These are phyloP conservation scores for Cossypha heuglini DNA, from an alignment of 2,797 vertebrate genomes.

Conservation along the genomic window DNA sequence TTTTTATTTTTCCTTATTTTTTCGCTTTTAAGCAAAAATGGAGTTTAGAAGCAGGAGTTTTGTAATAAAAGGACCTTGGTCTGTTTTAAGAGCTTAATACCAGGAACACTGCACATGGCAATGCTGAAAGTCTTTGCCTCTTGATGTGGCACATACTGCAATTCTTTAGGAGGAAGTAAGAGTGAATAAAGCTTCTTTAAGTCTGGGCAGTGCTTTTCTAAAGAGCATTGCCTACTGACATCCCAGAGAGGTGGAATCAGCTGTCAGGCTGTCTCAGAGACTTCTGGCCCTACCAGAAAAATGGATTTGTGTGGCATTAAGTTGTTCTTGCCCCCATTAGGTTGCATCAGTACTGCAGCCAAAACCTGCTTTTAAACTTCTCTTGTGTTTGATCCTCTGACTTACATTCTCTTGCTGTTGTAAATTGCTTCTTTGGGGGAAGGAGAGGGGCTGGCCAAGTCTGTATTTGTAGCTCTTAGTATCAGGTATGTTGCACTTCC, in stretches of 20 bases:
- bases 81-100: not conserved
- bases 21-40: not conserved
- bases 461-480: not conserved
- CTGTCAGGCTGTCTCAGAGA: slow-evolving; percentile 5
- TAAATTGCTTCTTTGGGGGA: slow-evolving; percentile 29
- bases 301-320: slow-evolving; percentile 44
- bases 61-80: fast-evolving
- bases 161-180: not conserved
- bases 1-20: not conserved
- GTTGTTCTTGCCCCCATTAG: slow-evolving; percentile 39
- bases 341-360: slow-evolving; percentile 23
- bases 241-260: not conserved
- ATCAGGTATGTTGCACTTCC: not conserved
- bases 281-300: slow-evolving; percentile 27
- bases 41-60: not conserved
- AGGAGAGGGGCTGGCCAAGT: not conserved
- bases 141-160: not conserved
- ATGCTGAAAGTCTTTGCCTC: not conserved
- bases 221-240: not conserved
- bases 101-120: not conserved
- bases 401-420: not conserved
- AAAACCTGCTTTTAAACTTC: slow-evolving; percentile 43
- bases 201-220: not conserved
- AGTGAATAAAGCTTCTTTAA: slow-evolving; percentile 21
- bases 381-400: slow-evolving; percentile 26